Conservation (phyloP, 1,140 invertebrate species). For the Zelostemma sp. region DNA sequence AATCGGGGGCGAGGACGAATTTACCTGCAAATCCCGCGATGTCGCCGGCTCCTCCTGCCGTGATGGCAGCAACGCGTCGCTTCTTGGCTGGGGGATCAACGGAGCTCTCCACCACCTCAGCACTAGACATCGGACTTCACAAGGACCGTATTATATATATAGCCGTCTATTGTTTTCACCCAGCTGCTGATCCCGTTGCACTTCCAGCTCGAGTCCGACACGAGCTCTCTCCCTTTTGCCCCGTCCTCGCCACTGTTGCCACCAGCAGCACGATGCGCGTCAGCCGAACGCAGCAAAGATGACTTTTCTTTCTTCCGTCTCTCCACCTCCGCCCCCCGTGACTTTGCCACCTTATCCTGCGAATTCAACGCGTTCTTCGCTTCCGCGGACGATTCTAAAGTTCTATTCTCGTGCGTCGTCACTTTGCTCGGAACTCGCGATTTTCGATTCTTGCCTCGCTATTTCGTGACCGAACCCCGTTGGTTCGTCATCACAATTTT, state of each 20-base stretch:
- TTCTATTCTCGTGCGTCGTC: no score
- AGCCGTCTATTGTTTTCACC: slow-evolving; percentile 55
- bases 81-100: slow-evolving; percentile 89
- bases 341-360: not conserved
- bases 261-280: slow-evolving; percentile 18
- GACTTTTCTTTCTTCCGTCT: slow-evolving; percentile 2
- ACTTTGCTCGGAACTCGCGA: no score
- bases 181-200: slow-evolving; percentile 18
- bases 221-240: not conserved
- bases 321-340: not conserved
- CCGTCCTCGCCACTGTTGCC: slow-evolving; percentile 23
- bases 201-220: slow-evolving; percentile 7
- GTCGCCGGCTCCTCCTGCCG: slow-evolving; percentile 66
- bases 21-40: slow-evolving; percentile 69
- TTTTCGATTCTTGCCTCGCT: no score
- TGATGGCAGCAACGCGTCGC: slow-evolving; percentile 78
- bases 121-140: slow-evolving; percentile 86
- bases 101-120: slow-evolving; percentile 85
- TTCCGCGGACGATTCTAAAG: not conserved
- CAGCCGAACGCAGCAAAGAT: slow-evolving; percentile 4
- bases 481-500: no score
- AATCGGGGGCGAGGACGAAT: not conserved
- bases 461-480: no score
- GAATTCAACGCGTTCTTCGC: not conserved
- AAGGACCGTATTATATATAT: slow-evolving; percentile 59